Evolutionary conservation across 53 echinoderm and acorn worm genomes (phyloP), one percentile per base, ranked within the genome.

Genomic region (Apostichopus leukothele): DNA sequence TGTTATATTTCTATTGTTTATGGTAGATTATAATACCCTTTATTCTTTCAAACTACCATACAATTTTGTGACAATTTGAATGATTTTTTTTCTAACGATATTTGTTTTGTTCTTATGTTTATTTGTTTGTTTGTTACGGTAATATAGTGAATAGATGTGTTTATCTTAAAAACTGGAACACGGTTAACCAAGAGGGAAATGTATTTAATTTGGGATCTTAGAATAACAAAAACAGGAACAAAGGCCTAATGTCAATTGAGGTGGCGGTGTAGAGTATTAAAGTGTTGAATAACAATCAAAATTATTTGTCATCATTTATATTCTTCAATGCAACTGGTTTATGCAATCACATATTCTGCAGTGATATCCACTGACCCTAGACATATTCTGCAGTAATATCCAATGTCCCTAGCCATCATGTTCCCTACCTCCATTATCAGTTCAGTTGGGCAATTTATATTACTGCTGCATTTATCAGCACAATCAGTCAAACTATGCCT

Each of bases 201-300:
- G 81, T 81, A 81, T 81, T 81, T 67, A 85, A 85, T 50, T 50
- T 85, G 61, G 85, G 85, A 66, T 63, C 60, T 63, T 85, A 63
- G 50, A 85, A 50, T 67, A 50, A 85, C 27, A 50, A 67, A 84
- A 39, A 60, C 60, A 85, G 20, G 84, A 85, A 67, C 85, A 85
- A 85, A 85, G 85, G 85, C 85, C 85, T 67, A 67, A 67, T 85
- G 85, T 85, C 85, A 61, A 51, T 85, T 85, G 85, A 85, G 85
- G 85, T 85, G 85, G 85, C 27, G 85, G 85, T 85, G 85, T 85
- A 85, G 85, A 85, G 85, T 60, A 63, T 85, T 63, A 85, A 85
- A 85, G 67, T 85, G 85, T 85, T 85, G 63, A 85, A 85, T 85
- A 85, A 67, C 50, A 25, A 21, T 57, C 57, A 7, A 57, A 57